These are phyloP conservation scores for Anniella stebbinsi DNA, from an alignment of 2,797 vertebrate genomes.

Conservation along the genomic window DNA sequence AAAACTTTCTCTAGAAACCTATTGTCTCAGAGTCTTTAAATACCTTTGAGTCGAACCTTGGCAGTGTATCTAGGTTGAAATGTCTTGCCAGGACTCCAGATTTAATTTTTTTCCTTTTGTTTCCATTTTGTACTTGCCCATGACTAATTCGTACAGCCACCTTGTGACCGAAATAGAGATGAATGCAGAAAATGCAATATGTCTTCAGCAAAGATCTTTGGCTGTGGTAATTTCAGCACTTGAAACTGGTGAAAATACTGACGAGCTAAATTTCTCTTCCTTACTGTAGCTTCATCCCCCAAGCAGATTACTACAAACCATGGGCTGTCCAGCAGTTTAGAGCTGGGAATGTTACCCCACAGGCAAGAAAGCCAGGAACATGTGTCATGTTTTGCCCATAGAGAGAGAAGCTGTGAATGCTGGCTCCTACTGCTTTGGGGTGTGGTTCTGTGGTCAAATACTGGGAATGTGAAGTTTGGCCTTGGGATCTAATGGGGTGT, in stretches of 20 bases:
- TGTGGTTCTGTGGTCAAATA: constrained; percentile 6
- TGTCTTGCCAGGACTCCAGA: not conserved
- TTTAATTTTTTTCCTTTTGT: not conserved
- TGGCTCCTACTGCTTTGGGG: constrained; percentile 19
- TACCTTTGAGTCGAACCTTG: constrained; percentile 27
- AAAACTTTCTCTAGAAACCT: constrained; percentile 36
- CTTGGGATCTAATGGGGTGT: constrained; percentile 18
- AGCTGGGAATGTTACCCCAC: not conserved
- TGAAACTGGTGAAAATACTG: not conserved
- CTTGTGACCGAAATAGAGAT: not conserved
- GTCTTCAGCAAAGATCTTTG: not conserved
- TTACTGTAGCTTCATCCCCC: not conserved
- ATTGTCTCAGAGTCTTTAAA: constrained; percentile 38
- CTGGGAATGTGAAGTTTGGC: constrained; percentile 10
- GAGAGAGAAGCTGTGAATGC: constrained; percentile 6
- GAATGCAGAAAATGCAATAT: not conserved
- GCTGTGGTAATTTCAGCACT: not conserved
- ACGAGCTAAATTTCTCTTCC: constrained; percentile 24
- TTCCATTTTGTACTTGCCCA: constrained; percentile 1
- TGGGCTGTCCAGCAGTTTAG: constrained; percentile 8
- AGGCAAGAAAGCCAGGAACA: not conserved
- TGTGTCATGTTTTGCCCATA: constrained; percentile 27
- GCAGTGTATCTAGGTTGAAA: constrained; percentile 26
- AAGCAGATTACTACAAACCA: constrained; percentile 4
- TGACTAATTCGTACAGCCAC: constrained; percentile 6